These are phyloP conservation scores for Plebejus anna DNA, from an alignment of 2,888 invertebrate species.

Conservation along the genomic window DNA sequence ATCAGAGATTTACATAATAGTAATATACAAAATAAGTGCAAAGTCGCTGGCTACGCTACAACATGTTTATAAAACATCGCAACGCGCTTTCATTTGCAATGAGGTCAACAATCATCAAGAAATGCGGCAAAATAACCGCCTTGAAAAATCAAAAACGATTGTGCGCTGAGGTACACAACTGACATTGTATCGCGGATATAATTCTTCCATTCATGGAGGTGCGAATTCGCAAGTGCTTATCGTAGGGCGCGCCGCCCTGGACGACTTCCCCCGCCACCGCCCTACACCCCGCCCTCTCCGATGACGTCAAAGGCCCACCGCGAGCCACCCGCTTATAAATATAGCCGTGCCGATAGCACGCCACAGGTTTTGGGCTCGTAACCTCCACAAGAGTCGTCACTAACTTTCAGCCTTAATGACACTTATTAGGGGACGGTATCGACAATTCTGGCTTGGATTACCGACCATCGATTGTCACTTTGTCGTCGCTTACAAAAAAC, in stretches of 20 bases:
- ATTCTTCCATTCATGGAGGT: conserved; percentile 76
- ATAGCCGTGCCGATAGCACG: conserved; percentile 70
- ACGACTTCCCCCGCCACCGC: conserved; percentile 45
- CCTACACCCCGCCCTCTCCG: conserved; percentile 52
- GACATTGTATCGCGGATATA: conserved; percentile 63
- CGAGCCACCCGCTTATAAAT: conserved; percentile 71
- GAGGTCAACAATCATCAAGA: conserved; percentile 30
- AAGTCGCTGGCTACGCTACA: neutral
- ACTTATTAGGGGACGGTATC: conserved; percentile 8
- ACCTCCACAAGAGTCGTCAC: conserved; percentile 27
- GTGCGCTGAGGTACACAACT: conserved; percentile 44
- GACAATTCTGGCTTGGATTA: neutral
- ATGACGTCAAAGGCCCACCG: conserved; percentile 74
- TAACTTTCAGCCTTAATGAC: conserved; percentile 28
- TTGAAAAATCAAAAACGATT: conserved; percentile 27
- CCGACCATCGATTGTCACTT: conserved; percentile 15
- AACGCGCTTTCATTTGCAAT: conserved; percentile 28
- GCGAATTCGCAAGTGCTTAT: conserved; percentile 77
- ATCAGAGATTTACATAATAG: no score
- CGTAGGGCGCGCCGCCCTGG: conserved; percentile 53
- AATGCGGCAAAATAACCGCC: conserved; percentile 26
- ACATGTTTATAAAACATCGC: conserved; percentile 15
- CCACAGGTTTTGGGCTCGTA: conserved; percentile 67
- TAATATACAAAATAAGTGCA: neutral
- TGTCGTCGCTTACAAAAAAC: neutral